Percentiles rank a stretch among this genome's conserved stretches.
Evolutionary conservation across 1,140 invertebrate species (phyloP).

Genomic region (Drosophila carrolli): DNA sequence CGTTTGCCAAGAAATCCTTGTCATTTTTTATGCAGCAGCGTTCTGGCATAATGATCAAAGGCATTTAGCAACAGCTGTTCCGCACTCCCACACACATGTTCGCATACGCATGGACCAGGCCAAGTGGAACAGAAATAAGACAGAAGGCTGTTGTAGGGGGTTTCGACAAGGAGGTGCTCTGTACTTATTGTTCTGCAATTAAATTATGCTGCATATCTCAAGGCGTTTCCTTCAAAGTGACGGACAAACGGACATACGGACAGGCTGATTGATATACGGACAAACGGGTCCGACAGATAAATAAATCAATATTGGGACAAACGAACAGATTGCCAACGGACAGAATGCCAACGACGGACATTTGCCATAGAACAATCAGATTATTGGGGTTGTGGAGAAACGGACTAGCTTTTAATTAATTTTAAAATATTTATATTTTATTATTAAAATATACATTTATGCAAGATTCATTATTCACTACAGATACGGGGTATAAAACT

Average conservation of each 20-base stretch:
- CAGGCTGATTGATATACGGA: background rate
- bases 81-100: conserved; percentile 19
- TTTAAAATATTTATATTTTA: background rate
- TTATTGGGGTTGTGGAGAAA: background rate
- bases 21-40: conserved; percentile 55
- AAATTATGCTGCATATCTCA: conserved; percentile 8
- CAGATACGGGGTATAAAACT: background rate
- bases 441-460: background rate
- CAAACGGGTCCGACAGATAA: background rate
- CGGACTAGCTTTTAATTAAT: no score
- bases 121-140: conserved; percentile 44
- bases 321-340: background rate
- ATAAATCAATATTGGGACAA: background rate
- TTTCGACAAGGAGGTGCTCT: conserved; percentile 13
- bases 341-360: background rate
- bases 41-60: conserved; percentile 68
- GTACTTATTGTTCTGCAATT: conserved; percentile 8
- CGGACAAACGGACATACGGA: background rate
- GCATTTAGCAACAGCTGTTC: conserved; percentile 65
- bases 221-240: background rate
- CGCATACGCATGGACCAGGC: conserved; percentile 14
- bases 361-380: background rate
- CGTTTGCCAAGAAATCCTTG: conserved; percentile 31
- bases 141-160: background rate
- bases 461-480: background rate